phyloP scores from a whole-genome alignment of 1,140 invertebrate species.

The Aphelenchoides besseyi region DNA sequence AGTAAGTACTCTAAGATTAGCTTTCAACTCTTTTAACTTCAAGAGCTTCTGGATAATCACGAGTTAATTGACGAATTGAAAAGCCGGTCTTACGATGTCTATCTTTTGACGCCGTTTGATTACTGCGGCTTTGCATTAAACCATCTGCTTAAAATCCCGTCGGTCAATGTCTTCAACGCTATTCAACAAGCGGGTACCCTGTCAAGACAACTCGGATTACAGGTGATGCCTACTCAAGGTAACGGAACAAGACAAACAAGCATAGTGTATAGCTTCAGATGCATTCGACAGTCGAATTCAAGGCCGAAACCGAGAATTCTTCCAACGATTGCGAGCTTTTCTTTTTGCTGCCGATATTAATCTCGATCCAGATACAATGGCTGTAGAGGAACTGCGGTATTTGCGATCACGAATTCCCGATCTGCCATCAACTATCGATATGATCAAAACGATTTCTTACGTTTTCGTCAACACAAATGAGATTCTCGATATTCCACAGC shows the following conservation, averaged over 20 bases:
- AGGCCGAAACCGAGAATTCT: not conserved
- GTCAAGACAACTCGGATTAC: not conserved
- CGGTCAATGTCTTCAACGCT: not conserved
- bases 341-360: not conserved
- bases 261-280: too few species aligned
- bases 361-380: not conserved
- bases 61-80: not conserved
- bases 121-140: not conserved
- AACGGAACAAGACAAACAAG: too few species aligned
- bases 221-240: not conserved
- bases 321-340: not conserved
- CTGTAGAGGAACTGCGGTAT: not conserved
- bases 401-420: constrained; percentile 3
- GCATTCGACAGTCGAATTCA: not conserved
- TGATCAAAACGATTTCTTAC: constrained; percentile 20
- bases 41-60: not conserved
- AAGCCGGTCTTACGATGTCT: not conserved
- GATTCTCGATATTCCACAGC: constrained; percentile 30
- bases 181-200: not conserved
- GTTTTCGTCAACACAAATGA: constrained; percentile 39
- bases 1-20: too few species aligned
- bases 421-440: not conserved
- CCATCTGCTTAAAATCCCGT: constrained; percentile 9
- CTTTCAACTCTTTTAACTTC: too few species aligned
- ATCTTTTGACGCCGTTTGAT: not conserved